These are phyloP conservation scores for Oscheius sp. DNA, from an alignment of 2,888 invertebrate species.

Conservation along the genomic window DNA sequence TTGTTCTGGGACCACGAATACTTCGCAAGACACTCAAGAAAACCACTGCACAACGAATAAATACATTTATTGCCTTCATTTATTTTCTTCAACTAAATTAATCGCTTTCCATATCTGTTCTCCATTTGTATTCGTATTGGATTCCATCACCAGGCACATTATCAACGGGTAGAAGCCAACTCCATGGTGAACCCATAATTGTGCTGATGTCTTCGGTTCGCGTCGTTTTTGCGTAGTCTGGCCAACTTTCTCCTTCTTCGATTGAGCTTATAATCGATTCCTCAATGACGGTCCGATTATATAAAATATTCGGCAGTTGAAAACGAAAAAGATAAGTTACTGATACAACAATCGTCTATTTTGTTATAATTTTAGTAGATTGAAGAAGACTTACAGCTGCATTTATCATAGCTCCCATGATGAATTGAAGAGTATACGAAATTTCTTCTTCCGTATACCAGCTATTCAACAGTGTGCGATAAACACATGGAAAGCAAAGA, in stretches of 20 bases:
- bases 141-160: constrained; percentile 17
- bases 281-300: constrained; percentile 52
- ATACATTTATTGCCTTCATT: too few species aligned
- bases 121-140: not conserved
- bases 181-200: constrained; percentile 17
- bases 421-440: constrained; percentile 37
- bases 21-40: too few species aligned
- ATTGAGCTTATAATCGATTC: constrained; percentile 34
- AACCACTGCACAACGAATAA: too few species aligned
- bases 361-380: not conserved
- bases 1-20: too few species aligned
- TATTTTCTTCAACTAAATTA: too few species aligned
- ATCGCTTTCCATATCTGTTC: not conserved
- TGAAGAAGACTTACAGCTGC: constrained; percentile 36
- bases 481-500: constrained; percentile 12
- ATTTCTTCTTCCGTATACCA: not conserved
- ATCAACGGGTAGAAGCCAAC: constrained; percentile 24
- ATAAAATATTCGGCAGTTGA: constrained; percentile 44
- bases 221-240: not conserved
- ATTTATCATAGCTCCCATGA: constrained; percentile 46
- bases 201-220: constrained; percentile 1
- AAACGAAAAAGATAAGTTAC: constrained; percentile 40
- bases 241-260: not conserved
- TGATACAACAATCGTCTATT: constrained; percentile 42
- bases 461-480: not conserved